These are phyloP conservation scores for Parazoanthus atlanticus DNA, from an alignment of 92 coral and sea anemone genomes.

Conservation along the genomic window DNA sequence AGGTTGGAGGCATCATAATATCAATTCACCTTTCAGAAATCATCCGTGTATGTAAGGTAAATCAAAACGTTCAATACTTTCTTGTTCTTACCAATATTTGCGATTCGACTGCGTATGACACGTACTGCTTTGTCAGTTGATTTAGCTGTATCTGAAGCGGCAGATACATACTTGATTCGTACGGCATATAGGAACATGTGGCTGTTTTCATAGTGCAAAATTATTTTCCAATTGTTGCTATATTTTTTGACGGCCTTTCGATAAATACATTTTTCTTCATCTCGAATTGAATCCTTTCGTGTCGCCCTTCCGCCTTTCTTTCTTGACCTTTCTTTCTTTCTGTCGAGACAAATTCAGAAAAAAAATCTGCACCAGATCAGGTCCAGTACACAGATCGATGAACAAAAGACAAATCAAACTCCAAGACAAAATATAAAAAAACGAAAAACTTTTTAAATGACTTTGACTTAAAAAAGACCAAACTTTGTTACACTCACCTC, in stretches of 20 bases:
- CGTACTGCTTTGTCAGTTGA: too few relatives aligned
- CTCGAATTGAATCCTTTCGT: slow-evolving; percentile 41
- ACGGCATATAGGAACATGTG: slow-evolving; percentile 12
- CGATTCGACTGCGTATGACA: too few relatives aligned
- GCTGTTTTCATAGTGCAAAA: slow-evolving; percentile 26
- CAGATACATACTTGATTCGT: background rate
- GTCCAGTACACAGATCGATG: background rate
- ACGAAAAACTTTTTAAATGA: background rate
- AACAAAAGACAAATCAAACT: background rate
- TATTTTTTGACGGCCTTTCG: slow-evolving; percentile 22
- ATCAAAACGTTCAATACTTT: background rate
- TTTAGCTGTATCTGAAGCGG: background rate
- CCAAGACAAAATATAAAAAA: background rate
- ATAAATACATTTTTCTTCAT: slow-evolving; percentile 19
- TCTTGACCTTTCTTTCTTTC: background rate
- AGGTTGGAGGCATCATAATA: too few relatives aligned
- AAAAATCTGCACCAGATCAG: background rate
- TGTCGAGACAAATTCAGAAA: background rate
- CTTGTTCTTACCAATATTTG: too few relatives aligned
- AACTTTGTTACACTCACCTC: too few relatives aligned
- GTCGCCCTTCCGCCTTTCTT: background rate
- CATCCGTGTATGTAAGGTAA: background rate
- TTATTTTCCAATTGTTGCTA: slow-evolving; percentile 36
- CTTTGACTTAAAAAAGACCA: background rate
- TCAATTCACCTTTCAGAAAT: too few relatives aligned